These are phyloP conservation scores for Scaptomyza pallida DNA, from an alignment of 1,140 invertebrate genomes.

Conservation along the genomic window DNA sequence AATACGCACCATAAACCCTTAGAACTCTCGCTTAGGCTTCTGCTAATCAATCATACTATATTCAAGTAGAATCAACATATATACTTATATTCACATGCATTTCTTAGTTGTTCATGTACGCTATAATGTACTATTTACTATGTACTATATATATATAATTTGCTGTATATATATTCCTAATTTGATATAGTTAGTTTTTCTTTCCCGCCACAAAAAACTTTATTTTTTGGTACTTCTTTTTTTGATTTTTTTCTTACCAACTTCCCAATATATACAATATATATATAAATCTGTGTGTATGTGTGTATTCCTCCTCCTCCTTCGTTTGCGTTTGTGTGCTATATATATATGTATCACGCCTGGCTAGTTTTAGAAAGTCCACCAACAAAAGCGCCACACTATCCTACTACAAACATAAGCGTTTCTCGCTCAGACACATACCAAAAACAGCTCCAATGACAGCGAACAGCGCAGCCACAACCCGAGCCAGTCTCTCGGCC, in stretches of 20 bases:
- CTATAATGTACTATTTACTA: neutral
- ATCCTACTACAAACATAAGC: constrained; percentile 82
- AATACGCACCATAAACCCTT: constrained; percentile 5
- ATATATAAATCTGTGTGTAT: too few species aligned
- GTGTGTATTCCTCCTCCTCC: too few species aligned
- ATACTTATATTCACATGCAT: neutral
- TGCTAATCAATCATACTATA: neutral
- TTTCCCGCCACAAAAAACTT: neutral
- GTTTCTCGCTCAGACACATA: constrained; percentile 82
- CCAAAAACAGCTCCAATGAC: constrained; percentile 74
- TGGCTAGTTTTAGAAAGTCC: constrained; percentile 82
- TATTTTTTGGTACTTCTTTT: neutral
- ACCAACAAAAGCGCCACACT: constrained; percentile 78
- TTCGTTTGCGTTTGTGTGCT: constrained; percentile 58
- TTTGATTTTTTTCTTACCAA: neutral
- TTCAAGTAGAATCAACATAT: too few species aligned
- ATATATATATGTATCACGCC: constrained; percentile 42
- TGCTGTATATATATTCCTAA: constrained; percentile 1
- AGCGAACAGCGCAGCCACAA: constrained; percentile 49
- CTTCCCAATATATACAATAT: neutral
- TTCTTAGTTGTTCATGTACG: constrained; percentile 4
- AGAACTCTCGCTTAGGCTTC: constrained; percentile 34
- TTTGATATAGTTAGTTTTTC: constrained; percentile 1
- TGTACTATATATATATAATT: neutral
- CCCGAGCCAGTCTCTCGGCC: constrained; percentile 68